Base-by-base conservation (phyloP, 2,113 vertebrate species). In the Recurvirostra avosetta region DNA sequence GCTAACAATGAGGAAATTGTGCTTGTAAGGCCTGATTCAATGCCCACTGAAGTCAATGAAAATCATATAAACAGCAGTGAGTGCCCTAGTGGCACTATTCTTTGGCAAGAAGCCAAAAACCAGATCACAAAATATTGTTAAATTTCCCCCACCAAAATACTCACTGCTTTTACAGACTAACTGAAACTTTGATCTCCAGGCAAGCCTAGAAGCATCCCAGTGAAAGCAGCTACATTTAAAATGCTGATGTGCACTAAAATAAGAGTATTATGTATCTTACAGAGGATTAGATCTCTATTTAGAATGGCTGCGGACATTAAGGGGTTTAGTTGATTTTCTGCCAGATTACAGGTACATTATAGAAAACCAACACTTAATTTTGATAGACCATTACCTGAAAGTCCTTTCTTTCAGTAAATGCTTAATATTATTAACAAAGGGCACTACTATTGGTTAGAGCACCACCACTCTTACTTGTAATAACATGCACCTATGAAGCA, bases 1-100 rank as follows among this genome's bases (percentile, higher is more conserved):
- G 95, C 92, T 96, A 94, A 96, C 95, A 97, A 94, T 94, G 77
- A 96, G 91, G 86, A 97, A 97, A 97, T 92, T 96, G 91, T 95
- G 86, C 92, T 95, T 94, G 32, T 68, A 94, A 84, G 92, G 84
- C 77, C 88, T 81, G 73, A 94, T 91, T 93, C 91, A 81, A 45
- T 84, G 83, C 86, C 88, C 5, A 0, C 12, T 89, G 91, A 91
- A 96, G 96, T 94, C 61, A 97, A 96, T 94, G 92, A 88, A 97
- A 96, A 96, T 70, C 80, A 58, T 53, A 96, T 89, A 89, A 92
- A 86, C 88, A 92, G 79, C 88, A 96, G 67, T 5, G 50, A 94
- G 68, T 88, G 82, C 88, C 77, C 94, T 36, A 61, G 84, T 77
- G 63, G 88, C 85, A 87, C 70, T 89, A 62, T 78, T 81, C 70